Conservation (phyloP, 2,888 invertebrate genomes). For the Anorthoa munda region DNA sequence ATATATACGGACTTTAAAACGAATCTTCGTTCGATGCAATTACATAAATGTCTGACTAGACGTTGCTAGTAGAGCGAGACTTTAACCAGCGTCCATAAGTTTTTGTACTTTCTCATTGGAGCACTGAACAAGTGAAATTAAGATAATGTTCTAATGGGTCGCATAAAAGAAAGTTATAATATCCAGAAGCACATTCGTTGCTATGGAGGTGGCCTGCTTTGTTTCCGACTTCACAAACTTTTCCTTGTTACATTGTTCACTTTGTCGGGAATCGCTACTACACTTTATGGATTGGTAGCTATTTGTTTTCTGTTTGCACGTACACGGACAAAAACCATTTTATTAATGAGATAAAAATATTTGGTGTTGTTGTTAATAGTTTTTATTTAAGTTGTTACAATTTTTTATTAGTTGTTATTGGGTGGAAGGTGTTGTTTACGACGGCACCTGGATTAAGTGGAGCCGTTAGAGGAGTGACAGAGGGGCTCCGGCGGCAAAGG, state of each 20-base stretch:
- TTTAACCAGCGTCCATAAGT: constrained; percentile 50
- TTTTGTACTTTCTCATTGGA: constrained; percentile 66
- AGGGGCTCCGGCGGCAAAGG: constrained; percentile 73
- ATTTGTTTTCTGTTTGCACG: constrained; percentile 76
- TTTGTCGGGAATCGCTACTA: constrained; percentile 77
- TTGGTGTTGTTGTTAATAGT: constrained; percentile 48
- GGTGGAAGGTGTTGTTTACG: constrained; percentile 64
- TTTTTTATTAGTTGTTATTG: constrained; percentile 63
- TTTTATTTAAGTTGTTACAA: constrained; percentile 19
- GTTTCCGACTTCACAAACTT: constrained; percentile 81
- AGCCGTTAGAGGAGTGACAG: constrained; percentile 76
- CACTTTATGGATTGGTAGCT: constrained; percentile 77
- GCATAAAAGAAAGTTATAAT: constrained; percentile 77
- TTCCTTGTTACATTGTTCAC: constrained; percentile 80
- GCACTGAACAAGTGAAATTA: constrained; percentile 70
- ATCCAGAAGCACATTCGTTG: constrained; percentile 79
- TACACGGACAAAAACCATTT: constrained; percentile 73
- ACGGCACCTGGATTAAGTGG: constrained; percentile 73
- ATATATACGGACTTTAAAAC: constrained; percentile 18
- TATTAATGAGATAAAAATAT: constrained; percentile 76
- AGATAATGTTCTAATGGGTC: constrained; percentile 76
- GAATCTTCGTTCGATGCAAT: constrained; percentile 41
- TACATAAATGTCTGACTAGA: constrained; percentile 51
- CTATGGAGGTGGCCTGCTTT: constrained; percentile 80
- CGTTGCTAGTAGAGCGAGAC: constrained; percentile 31